Evolutionary conservation across 2,113 vertebrate genomes (phyloP).

Genomic region (Vanacampus margaritifer): DNA sequence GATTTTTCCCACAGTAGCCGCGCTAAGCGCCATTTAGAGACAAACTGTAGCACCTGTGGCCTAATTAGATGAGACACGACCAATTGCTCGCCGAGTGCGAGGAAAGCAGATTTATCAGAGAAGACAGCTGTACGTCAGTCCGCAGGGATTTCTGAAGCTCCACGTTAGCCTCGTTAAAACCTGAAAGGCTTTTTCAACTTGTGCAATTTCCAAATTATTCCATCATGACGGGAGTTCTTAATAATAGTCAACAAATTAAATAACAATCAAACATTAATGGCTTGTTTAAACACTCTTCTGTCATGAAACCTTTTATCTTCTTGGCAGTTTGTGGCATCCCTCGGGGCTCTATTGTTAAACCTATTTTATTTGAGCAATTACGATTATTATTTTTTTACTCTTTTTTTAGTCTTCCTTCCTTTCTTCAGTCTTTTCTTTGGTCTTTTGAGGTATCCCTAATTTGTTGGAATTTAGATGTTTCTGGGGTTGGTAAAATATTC

Average conservation of each 20-base stretch:
- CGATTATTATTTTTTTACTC: no score
- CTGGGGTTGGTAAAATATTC: no score
- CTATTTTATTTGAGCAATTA: no score
- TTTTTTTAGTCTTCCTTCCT: no score
- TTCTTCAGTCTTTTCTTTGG: no score
- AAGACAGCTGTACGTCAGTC: neutral
- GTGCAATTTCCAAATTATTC: neutral
- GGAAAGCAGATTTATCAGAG: neutral
- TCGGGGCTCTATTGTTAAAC: no score
- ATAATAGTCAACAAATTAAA: neutral
- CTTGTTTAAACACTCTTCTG: neutral
- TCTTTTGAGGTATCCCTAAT: no score
- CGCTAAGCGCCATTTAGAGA: slow-evolving; percentile 4
- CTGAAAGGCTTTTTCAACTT: neutral
- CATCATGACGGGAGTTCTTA: neutral
- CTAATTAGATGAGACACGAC: slow-evolving; percentile 8
- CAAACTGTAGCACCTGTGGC: neutral
- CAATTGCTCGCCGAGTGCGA: neutral
- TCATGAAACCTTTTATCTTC: neutral
- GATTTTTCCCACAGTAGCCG: neutral
- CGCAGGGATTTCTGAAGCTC: neutral
- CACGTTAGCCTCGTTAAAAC: neutral
- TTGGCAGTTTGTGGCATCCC: neutral
- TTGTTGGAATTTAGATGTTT: no score
- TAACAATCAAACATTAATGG: neutral